Conservation (phyloP, 2,113 vertebrate species). For the Microcebus lehilahytsara region DNA sequence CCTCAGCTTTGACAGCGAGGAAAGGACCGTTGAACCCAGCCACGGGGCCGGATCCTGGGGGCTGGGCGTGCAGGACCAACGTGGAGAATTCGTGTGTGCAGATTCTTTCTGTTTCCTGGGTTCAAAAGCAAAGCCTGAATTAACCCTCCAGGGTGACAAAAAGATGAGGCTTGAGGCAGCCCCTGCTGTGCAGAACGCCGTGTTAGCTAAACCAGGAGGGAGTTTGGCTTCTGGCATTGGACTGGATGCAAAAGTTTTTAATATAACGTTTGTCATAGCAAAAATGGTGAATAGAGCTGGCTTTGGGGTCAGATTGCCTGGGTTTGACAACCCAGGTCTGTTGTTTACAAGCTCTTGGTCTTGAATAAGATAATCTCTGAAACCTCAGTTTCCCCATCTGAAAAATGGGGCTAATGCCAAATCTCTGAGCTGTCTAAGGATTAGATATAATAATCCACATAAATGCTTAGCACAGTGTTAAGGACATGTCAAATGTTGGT, state of each 20-base stretch:
- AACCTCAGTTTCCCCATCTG: neutral
- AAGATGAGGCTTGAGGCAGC: neutral
- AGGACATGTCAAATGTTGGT: neutral
- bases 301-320: neutral
- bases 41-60: constrained; percentile 58
- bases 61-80: constrained; percentile 54
- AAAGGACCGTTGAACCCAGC: constrained; percentile 75
- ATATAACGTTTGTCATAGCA: neutral
- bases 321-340: neutral
- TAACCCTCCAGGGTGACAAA: neutral
- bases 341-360: neutral
- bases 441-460: neutral
- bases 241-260: neutral
- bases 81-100: constrained; percentile 14
- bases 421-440: neutral
- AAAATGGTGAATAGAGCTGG: neutral
- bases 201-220: neutral
- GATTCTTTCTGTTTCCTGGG: constrained; percentile 43
- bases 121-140: constrained; percentile 43
- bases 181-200: neutral
- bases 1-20: constrained; percentile 68
- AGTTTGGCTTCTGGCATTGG: fast-evolving
- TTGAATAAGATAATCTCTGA: neutral
- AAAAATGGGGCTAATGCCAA: neutral
- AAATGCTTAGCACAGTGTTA: neutral